A percentile compares a stretch with the other conserved stretches of the same genome.
Conservation (phyloP, 2,888 invertebrate genomes). For the Tenthredo mesomela region DNA sequence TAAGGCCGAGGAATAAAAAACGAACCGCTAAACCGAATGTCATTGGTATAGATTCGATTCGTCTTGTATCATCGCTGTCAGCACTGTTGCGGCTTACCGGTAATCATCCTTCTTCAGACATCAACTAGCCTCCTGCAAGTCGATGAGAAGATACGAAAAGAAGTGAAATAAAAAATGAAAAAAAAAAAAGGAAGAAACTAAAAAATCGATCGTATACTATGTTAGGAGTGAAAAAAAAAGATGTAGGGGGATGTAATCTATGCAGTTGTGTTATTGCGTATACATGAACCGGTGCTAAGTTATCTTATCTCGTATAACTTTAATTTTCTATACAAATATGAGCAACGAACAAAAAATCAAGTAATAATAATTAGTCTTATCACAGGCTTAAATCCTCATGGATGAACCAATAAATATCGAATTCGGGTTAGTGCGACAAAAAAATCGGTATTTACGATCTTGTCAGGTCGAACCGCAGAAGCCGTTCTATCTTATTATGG, state of each 20-base stretch:
- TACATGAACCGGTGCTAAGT: neutral
- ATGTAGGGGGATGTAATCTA: neutral
- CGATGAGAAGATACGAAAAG: neutral
- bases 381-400: neutral
- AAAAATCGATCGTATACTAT: neutral
- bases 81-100: constrained; percentile 42
- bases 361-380: constrained; percentile 46
- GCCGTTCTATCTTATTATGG: neutral
- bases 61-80: constrained; percentile 67
- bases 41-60: constrained; percentile 75
- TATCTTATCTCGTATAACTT: constrained; percentile 22
- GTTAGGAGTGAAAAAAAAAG: neutral
- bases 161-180: neutral
- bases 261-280: too few species aligned
- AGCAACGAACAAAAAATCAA: constrained; percentile 12
- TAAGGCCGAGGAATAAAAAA: constrained; percentile 61
- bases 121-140: neutral
- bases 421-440: neutral
- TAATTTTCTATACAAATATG: neutral
- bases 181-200: too few species aligned
- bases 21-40: constrained; percentile 71
- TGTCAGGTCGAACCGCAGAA: neutral
- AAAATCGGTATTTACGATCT: constrained; percentile 28
- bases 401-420: constrained; percentile 26
- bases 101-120: constrained; percentile 30